Conservation (phyloP, 2,113 vertebrate genomes). For the Pygoscelis adeliae region DNA sequence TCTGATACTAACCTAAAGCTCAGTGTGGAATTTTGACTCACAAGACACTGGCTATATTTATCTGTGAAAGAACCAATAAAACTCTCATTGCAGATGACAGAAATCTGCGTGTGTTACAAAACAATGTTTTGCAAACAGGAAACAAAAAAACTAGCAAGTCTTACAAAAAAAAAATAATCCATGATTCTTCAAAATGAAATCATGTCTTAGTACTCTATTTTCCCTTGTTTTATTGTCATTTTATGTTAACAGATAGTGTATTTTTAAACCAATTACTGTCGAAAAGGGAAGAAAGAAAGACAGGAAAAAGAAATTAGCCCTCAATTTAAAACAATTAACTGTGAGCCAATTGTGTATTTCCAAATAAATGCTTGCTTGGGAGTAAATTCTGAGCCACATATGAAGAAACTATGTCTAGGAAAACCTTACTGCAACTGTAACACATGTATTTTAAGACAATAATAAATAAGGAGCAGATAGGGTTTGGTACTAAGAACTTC, state of each 20-base stretch:
- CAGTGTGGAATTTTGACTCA: neutral
- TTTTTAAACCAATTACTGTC: neutral
- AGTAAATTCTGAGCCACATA: neutral
- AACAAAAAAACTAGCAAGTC: neutral
- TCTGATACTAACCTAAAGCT: conserved; percentile 26
- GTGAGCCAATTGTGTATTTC: neutral
- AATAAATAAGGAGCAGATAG: neutral
- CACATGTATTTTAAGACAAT: neutral
- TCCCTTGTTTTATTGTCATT: neutral
- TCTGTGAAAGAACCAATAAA: neutral
- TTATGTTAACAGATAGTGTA: neutral
- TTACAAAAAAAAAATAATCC: neutral
- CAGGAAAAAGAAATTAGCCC: neutral
- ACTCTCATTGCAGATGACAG: neutral
- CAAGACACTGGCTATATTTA: neutral
- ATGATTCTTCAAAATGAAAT: neutral
- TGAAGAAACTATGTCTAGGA: neutral
- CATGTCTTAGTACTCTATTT: neutral
- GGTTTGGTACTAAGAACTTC: neutral
- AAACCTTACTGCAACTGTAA: neutral
- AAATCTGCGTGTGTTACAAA: neutral
- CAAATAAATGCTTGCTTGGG: neutral
- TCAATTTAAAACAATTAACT: conserved; percentile 1
- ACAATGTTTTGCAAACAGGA: neutral
- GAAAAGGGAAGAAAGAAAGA: neutral